Percentiles rank a stretch among this genome's conserved stretches.
Conservation (phyloP, 2,797 vertebrate genomes). For the Bovichtus variegatus region DNA sequence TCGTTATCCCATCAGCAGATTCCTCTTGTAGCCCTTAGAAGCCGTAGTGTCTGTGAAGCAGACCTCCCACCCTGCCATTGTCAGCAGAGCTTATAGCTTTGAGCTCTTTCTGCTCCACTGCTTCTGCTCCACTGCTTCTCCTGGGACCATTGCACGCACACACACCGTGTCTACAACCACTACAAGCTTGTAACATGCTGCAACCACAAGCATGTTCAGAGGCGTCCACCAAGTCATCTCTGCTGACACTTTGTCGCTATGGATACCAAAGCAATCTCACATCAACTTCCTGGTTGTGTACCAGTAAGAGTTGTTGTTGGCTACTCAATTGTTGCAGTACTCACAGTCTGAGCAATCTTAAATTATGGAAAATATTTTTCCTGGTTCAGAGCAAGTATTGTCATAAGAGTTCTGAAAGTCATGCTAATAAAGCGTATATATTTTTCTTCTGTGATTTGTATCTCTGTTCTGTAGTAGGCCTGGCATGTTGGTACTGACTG, state of each 20-base stretch:
- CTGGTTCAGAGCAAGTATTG: too few species aligned
- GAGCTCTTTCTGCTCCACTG: conserved; percentile 50
- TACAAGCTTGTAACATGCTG: neutral
- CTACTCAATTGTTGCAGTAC: neutral
- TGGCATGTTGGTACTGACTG: too few species aligned
- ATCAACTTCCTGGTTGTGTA: neutral
- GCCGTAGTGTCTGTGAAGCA: conserved; percentile 38
- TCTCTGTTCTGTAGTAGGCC: too few species aligned
- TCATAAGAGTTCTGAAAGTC: neutral
- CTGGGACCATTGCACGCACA: neutral
- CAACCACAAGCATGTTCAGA: neutral
- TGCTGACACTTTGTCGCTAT: too few species aligned
- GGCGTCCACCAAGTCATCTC: too few species aligned
- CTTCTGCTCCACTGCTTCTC: conserved; percentile 36
- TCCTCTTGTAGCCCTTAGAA: conserved; percentile 17
- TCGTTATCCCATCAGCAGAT: conserved; percentile 48
- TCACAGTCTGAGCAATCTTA: neutral
- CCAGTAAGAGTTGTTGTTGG: neutral
- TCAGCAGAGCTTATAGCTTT: conserved; percentile 55
- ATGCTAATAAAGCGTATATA: neutral
- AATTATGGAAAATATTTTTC: neutral
- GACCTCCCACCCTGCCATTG: conserved; percentile 75
- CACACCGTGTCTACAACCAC: conserved; percentile 5
- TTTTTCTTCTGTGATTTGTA: neutral
- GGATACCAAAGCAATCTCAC: too few species aligned